Evolutionary conservation across 2,888 invertebrate genomes (phyloP), one percentile per base, ranked within the genome.

Genomic region (Antheraea assamensis): DNA sequence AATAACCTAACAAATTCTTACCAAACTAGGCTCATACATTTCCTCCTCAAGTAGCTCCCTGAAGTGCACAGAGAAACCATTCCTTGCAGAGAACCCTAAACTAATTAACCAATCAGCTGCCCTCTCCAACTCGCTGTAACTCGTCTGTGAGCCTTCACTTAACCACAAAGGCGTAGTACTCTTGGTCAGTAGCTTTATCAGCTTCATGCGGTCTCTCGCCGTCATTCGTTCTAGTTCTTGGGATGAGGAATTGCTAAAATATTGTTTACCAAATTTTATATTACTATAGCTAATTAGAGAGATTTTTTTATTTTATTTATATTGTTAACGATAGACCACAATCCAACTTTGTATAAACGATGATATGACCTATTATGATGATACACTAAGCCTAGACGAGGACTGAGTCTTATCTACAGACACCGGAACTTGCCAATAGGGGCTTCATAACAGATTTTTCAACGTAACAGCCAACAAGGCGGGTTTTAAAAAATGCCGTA

Each of bases 21-120:
- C 97, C 81, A 97, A 95, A 42, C 96, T 96, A 8, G 96, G 96
- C 49, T 95, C 90, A 80, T 95, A 95, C 72, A 97, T 89, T 77
- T 97, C 96, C 1, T 95, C 89, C 8, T 95, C 90, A 35, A 95
- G 89, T 2, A 97, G 94, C 79, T 97, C 96, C 77, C 96, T 95
- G 86, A 97, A 97, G 76, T 98, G 93, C 0, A 97, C 96, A 58
- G 96, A 95, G 81, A 96, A 96, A 0, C 97, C 98, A 30, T 95
- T 94, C 83, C 94, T 95, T 0, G 98, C 98, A 0, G 97, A 95
- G 75, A 96, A 95, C 0, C 98, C 98, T 30, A 98, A 90, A 77
- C 97, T 96, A 78, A 96, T 95, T 30, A 97, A 95, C 97, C 97
- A 97, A 72, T 96, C 95, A 13, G 98, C 95, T 0, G 97, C 97